A percentile compares a stretch with the other conserved stretches of the same genome.
Evolutionary conservation across 1,140 invertebrate species (phyloP).

Genomic region (Caenorhabditis latens): DNA sequence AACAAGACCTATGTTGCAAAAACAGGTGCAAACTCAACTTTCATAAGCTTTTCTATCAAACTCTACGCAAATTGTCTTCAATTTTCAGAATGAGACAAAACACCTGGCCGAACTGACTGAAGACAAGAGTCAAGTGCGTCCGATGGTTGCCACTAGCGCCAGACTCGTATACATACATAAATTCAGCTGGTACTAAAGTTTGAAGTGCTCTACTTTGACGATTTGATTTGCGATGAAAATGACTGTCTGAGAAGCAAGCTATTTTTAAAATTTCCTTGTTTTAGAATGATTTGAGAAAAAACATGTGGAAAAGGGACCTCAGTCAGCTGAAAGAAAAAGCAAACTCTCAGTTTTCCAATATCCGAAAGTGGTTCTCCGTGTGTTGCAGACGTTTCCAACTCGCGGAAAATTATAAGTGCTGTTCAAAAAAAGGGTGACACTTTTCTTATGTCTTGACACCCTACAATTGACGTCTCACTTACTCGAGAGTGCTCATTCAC

Average conservation of each 20-base stretch:
- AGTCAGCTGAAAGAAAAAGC: too few species aligned
- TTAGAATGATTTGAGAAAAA: neutral
- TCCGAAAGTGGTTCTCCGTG: neutral
- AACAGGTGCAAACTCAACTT: neutral
- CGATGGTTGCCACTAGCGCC: constrained; percentile 22
- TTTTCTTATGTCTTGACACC: neutral
- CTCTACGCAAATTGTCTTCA: neutral
- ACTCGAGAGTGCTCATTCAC: neutral
- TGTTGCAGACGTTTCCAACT: neutral
- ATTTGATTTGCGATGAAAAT: neutral
- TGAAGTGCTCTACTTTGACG: neutral
- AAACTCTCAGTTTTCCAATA: neutral
- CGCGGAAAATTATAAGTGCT: constrained; percentile 8
- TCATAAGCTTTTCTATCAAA: neutral
- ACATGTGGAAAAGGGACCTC: too few species aligned
- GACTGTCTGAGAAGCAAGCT: neutral
- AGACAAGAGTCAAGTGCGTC: constrained; percentile 14
- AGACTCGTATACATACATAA: constrained; percentile 19
- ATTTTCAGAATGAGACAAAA: constrained; percentile 23
- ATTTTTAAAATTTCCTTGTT: too few species aligned
- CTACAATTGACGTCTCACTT: constrained; percentile 27
- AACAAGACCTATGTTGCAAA: neutral
- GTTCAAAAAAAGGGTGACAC: neutral
- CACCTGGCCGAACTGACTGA: neutral
- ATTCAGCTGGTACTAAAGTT: constrained; percentile 31